Evolutionary conservation across 1,140 invertebrate genomes (phyloP).

Genomic region (Diachasmimorpha longicaudata): DNA sequence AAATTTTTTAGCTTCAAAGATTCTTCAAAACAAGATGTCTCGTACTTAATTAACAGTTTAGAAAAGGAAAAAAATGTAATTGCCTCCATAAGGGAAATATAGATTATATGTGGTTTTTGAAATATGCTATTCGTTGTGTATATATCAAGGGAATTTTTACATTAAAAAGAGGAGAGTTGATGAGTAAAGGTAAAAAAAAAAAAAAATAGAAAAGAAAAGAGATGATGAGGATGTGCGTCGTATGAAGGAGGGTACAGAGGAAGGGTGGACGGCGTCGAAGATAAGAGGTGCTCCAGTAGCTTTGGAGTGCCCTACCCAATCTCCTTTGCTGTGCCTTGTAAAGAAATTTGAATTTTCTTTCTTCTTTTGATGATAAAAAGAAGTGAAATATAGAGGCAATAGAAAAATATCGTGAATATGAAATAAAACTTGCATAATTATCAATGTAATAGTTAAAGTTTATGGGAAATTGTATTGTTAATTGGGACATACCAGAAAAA

Average conservation of each 20-base stretch:
- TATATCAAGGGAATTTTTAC: too few species aligned
- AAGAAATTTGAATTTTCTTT: neutral
- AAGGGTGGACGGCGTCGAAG: constrained; percentile 7
- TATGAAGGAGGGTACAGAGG: neutral
- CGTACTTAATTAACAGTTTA: neutral
- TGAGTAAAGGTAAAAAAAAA: neutral
- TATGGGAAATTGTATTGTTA: too few species aligned
- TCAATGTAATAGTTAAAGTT: neutral
- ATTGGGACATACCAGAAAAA: neutral
- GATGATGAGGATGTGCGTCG: neutral
- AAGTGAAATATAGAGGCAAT: neutral
- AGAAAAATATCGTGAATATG: neutral
- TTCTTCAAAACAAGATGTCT: too few species aligned
- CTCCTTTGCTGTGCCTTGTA: neutral
- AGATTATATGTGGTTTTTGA: too few species aligned
- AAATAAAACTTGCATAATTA: neutral
- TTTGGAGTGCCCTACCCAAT: neutral
- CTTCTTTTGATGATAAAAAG: neutral
- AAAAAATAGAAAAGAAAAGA: neutral
- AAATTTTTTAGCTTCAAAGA: neutral
- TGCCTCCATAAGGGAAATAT: too few species aligned
- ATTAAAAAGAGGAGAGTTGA: neutral
- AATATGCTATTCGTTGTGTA: too few species aligned
- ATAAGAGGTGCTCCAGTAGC: constrained; percentile 2
- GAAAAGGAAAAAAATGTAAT: constrained; percentile 2